Evolutionary conservation across 1,140 invertebrate species (phyloP), one percentile per base, ranked within the genome.

Genomic region (Drosophila subobscura): DNA sequence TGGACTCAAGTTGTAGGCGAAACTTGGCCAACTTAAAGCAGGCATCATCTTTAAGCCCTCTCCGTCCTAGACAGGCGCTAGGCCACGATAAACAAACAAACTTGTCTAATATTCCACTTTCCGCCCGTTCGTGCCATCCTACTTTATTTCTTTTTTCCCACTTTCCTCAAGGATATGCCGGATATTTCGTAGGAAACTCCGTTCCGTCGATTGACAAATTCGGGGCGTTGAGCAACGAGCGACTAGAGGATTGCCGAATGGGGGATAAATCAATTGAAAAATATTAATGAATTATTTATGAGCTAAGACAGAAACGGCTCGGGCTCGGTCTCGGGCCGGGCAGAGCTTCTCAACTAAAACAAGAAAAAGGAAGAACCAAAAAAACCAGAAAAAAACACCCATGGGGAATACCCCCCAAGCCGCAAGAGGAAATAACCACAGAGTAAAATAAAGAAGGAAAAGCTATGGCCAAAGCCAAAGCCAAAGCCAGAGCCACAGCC

Each of bases 201-300:
- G 47, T 64, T 70, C 25, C 44, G 44, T 1, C 42, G 77, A 79
- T 75, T 72, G 77, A 61, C 77, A 80, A 80, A 80, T 72, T 80
- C 63, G 60, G 25, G 41, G 42, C 41, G 59, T 37, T 22, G 42
- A 46, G 12, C 33, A n/a, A 42, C 23, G 22, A 61, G 40, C 27
- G 23, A 29, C 14, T 6, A 12, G 29, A 33, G 10, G 25, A 14
- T 46, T 41, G 50, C 49, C 60, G 37, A 67, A 74, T 61, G 63
- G 59, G 45, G 79, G 54, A 81, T 81, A 81, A 81, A 81, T 81
- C 79, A 81, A 77, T 81, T 81, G 79, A 83, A 83, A 80, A 77
- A 70, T 81, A 77, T 81, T 81, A 81, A 81, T 81, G 79, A 81
- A 81, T 81, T 81, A 81, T 81, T 81, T 81, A 81, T 81, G 64